Conservation (phyloP, 2,113 vertebrate genomes). For the Eidolon helvum region DNA sequence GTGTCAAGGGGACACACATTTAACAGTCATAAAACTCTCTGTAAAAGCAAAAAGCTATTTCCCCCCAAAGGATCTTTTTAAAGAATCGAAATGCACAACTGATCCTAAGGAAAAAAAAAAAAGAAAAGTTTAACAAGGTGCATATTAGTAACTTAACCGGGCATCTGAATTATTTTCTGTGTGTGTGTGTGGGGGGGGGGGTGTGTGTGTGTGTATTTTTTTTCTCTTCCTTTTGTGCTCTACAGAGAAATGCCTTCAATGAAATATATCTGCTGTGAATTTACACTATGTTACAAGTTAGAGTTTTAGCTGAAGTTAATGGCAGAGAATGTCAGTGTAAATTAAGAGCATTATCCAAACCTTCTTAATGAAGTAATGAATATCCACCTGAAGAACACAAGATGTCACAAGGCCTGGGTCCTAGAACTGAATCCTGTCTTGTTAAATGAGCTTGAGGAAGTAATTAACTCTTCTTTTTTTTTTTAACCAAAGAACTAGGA, state of each 20-base stretch:
- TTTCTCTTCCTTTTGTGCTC: neutral
- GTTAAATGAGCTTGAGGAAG: neutral
- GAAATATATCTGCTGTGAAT: neutral
- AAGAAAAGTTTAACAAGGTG: neutral
- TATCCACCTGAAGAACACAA: neutral
- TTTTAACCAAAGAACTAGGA: neutral
- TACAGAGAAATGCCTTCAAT: neutral
- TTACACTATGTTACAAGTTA: neutral
- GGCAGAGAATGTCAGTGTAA: neutral
- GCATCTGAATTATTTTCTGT: neutral
- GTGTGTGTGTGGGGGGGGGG: no score
- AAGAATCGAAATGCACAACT: constrained; percentile 3
- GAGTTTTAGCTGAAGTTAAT: neutral
- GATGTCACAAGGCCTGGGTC: no score
- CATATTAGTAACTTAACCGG: neutral
- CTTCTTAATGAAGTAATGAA: neutral
- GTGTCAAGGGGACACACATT: constrained; percentile 14
- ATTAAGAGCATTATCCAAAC: neutral
- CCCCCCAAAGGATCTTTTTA: neutral
- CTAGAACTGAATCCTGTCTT: neutral
- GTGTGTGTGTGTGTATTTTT: no score
- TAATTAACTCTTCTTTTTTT: neutral
- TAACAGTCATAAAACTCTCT: constrained; percentile 32
- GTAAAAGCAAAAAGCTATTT: constrained; percentile 18
- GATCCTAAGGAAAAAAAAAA: neutral